Conservation (phyloP, 2,113 vertebrate genomes). For the Platysternon megacephalum region DNA sequence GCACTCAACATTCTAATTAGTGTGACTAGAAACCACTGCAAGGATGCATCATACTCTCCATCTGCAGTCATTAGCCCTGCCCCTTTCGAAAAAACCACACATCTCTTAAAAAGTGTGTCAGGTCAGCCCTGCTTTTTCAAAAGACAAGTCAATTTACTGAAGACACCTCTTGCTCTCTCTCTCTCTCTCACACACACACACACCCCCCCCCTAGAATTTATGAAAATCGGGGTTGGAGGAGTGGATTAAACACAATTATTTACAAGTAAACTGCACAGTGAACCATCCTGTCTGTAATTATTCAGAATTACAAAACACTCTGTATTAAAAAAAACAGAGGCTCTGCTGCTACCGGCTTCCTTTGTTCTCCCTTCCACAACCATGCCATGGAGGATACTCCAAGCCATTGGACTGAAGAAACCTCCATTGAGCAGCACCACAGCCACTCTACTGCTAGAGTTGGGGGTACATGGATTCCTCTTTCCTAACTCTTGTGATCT, state of each 20-base stretch:
- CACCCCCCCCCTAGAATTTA: not conserved
- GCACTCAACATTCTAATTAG: not conserved
- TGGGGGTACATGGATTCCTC: not conserved
- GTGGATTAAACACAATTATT: not conserved
- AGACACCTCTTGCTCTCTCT: not conserved
- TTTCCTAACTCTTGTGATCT: not conserved
- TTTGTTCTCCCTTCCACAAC: not conserved
- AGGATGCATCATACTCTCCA: not conserved
- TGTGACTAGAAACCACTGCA: not conserved
- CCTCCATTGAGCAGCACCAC: not conserved
- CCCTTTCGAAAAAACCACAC: not conserved
- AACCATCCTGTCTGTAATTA: not conserved
- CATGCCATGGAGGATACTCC: accelerated
- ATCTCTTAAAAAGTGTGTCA: not conserved
- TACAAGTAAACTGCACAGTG: not conserved
- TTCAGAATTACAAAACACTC: not conserved
- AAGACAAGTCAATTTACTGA: not conserved
- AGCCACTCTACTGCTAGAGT: not conserved
- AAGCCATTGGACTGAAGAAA: not conserved
- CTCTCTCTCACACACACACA: not conserved
- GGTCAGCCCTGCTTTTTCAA: not conserved
- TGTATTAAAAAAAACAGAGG: not conserved
- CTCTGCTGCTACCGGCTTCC: not conserved
- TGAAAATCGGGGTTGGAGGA: not conserved
- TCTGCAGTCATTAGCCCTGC: not conserved